Conservation (phyloP, 92 coral and sea anemone genomes). For the Chrysogorgia sp. region DNA sequence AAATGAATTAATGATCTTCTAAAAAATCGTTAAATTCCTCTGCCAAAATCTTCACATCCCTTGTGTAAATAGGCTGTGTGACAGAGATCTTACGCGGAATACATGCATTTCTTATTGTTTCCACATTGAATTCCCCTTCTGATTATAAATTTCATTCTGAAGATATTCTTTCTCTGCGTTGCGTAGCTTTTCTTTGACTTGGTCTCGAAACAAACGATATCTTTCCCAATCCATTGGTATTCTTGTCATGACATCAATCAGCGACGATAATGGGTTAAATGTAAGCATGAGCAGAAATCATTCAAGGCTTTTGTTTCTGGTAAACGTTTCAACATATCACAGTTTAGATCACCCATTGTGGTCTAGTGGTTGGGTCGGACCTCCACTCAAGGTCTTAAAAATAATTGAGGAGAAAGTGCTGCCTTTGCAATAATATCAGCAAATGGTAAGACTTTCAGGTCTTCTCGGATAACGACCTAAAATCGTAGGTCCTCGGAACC, state of each 20-base stretch:
- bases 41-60: too few species aligned
- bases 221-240: slow-evolving; percentile 11
- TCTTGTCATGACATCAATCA: slow-evolving; percentile 35
- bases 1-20: too few species aligned
- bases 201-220: not conserved
- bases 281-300: slow-evolving; percentile 47
- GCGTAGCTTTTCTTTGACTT: slow-evolving; percentile 7
- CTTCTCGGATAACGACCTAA: too few species aligned
- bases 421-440: too few species aligned
- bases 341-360: slow-evolving; percentile 52
- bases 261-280: slow-evolving; percentile 36
- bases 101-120: slow-evolving; percentile 37
- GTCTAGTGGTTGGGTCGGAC: too few species aligned
- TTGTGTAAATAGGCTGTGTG: not conserved
- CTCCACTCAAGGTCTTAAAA: too few species aligned
- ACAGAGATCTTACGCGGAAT: slow-evolving; percentile 43
- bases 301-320: slow-evolving; percentile 43
- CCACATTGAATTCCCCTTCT: slow-evolving; percentile 23
- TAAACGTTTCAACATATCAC: slow-evolving; percentile 34
- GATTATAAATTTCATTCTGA: slow-evolving; percentile 9
- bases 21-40: too few species aligned
- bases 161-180: slow-evolving; percentile 35
- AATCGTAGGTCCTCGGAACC: too few species aligned
- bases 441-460: too few species aligned
- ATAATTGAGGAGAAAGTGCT: too few species aligned